phyloP scores from a whole-genome alignment of 2,888 invertebrate species.

The Drosophila peninsularis region DNA sequence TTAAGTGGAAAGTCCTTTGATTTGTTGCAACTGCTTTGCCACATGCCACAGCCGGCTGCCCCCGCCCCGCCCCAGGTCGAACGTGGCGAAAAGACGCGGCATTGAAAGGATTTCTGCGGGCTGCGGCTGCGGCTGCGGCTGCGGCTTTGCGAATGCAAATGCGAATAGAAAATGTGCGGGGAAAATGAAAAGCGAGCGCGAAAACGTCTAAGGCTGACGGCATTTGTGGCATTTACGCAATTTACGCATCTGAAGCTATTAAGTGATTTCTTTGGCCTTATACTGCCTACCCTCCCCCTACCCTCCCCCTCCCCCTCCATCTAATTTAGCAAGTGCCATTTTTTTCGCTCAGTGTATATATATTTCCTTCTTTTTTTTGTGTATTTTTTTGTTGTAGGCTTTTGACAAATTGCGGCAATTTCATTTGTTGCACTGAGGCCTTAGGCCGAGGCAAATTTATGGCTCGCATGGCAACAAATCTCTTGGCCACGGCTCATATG shows the following conservation, averaged over 20 bases:
- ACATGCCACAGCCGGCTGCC: neutral
- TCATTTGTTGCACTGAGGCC: conserved; percentile 60
- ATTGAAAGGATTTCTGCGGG: conserved; percentile 20
- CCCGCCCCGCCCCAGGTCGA: neutral
- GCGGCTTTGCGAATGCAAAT: conserved; percentile 20
- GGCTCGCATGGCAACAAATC: conserved; percentile 48
- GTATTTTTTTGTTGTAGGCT: conserved; percentile 15
- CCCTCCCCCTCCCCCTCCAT: neutral
- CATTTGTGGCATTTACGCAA: conserved; percentile 41
- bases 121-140: neutral
- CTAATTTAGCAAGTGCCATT: conserved; percentile 58
- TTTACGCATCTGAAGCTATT: conserved; percentile 47
- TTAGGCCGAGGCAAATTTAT: conserved; percentile 50
- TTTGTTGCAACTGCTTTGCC: conserved; percentile 16
- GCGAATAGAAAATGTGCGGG: conserved; percentile 21
- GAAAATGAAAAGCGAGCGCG: conserved; percentile 1
- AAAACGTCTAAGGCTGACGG: conserved; percentile 17
- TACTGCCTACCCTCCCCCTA: conserved; percentile 7
- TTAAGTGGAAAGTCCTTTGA: conserved; percentile 25
- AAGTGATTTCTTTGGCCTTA: conserved; percentile 39
- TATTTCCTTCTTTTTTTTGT: neutral
- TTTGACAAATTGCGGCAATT: conserved; percentile 65
- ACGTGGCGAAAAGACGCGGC: neutral
- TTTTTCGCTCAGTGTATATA: conserved; percentile 23
- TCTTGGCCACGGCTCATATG: conserved; percentile 46